Percentiles rank a stretch among this genome's conserved stretches.
These are phyloP conservation scores for Distichodus sexfasciatus DNA, from an alignment of 2,797 vertebrate genomes.

Conservation along the genomic window DNA sequence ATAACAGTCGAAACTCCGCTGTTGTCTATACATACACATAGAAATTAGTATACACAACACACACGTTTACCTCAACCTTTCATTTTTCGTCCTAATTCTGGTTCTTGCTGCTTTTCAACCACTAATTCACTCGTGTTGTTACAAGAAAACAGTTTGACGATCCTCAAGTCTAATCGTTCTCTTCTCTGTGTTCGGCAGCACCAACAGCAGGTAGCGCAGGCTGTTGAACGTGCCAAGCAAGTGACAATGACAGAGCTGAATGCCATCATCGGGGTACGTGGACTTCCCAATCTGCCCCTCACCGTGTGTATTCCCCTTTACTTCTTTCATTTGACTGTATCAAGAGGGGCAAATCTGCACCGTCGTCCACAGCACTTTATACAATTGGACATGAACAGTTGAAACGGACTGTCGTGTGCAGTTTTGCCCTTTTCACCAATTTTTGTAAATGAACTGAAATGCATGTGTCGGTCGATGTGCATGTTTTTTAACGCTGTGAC, in stretches of 20 bases:
- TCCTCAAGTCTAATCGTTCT: slow-evolving; percentile 84
- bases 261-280: slow-evolving; percentile 99
- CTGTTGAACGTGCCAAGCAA: slow-evolving; percentile 95
- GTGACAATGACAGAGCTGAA: slow-evolving; percentile 99
- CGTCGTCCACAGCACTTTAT: neutral
- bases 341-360: slow-evolving; percentile 65
- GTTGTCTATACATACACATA: too few relatives aligned
- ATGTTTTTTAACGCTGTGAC: slow-evolving; percentile 6
- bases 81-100: too few relatives aligned
- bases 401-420: slow-evolving; percentile 34
- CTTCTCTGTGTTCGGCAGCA: slow-evolving; percentile 94
- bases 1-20: too few relatives aligned
- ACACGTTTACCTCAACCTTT: too few relatives aligned
- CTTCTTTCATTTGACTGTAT: slow-evolving; percentile 78
- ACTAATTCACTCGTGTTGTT: too few relatives aligned
- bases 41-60: too few relatives aligned
- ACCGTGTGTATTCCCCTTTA: slow-evolving; percentile 95
- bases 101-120: too few relatives aligned
- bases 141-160: slow-evolving; percentile 3
- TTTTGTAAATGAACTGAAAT: neutral
- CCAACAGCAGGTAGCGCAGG: slow-evolving; percentile 97
- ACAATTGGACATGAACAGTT: neutral
- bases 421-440: slow-evolving; percentile 51
- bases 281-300: slow-evolving; percentile 98
- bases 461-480: slow-evolving; percentile 4